Evolutionary conservation across 2,888 invertebrate genomes (phyloP).

Genomic region (Diaperis boleti): DNA sequence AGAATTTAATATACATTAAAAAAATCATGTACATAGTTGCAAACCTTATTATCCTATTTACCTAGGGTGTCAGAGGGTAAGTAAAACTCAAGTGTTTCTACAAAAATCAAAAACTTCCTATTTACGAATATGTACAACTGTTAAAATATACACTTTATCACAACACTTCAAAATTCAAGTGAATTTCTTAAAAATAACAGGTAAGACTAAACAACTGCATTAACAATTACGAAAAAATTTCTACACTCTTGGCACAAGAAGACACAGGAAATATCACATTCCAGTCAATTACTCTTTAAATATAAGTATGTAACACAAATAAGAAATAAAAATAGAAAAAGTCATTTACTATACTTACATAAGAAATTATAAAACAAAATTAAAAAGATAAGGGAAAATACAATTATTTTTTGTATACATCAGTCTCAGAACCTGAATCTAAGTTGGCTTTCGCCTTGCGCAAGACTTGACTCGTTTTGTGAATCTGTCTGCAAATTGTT

Average conservation of each 20-base stretch:
- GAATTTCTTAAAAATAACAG: constrained; percentile 21
- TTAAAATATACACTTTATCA: constrained; percentile 51
- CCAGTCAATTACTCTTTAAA: constrained; percentile 43
- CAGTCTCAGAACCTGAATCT: constrained; percentile 68
- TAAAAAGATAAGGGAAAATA: constrained; percentile 5
- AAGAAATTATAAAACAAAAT: constrained; percentile 30
- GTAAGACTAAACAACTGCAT: constrained; percentile 10
- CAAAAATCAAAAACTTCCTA: constrained; percentile 42
- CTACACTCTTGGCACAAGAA: constrained; percentile 56
- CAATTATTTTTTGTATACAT: constrained; percentile 52
- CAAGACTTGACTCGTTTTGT: constrained; percentile 82
- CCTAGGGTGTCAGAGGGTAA: not conserved
- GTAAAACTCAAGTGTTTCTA: constrained; percentile 14
- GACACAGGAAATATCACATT: constrained; percentile 57
- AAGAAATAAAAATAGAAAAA: constrained; percentile 26
- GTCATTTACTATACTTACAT: constrained; percentile 35
- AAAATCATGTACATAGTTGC: not conserved
- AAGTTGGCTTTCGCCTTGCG: constrained; percentile 81
- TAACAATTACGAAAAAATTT: constrained; percentile 44
- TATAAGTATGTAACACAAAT: constrained; percentile 24
- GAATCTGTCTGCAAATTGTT: constrained; percentile 84
- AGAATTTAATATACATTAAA: not conserved
- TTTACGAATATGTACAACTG: constrained; percentile 27
- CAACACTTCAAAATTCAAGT: constrained; percentile 49
- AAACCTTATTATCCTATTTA: not conserved